Evolutionary conservation across 2,797 vertebrate genomes (phyloP).

Genomic region (Labeo calbasu): DNA sequence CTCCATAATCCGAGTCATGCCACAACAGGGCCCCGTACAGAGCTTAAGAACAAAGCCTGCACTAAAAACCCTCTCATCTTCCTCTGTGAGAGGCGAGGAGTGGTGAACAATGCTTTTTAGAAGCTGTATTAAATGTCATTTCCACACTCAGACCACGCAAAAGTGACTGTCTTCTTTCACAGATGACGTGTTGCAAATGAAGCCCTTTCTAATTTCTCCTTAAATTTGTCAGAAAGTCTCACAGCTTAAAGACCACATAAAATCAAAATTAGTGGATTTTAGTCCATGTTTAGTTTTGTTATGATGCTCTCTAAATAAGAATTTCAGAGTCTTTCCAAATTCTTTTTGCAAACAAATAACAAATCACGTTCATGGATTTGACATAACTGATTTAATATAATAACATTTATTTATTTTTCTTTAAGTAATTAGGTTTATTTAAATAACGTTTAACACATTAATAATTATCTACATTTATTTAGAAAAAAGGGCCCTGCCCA

Average conservation of each 20-base stretch:
- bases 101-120: constrained; percentile 11
- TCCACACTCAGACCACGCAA: constrained; percentile 10
- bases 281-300: neutral
- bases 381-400: neutral
- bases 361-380: neutral
- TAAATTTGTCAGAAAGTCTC: neutral
- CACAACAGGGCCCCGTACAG: constrained; percentile 55
- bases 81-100: constrained; percentile 28
- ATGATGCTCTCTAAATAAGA: neutral
- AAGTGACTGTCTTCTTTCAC: neutral
- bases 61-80: constrained; percentile 53
- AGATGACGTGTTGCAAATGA: neutral
- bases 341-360: too few relatives aligned
- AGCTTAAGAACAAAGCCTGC: constrained; percentile 52
- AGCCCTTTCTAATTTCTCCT: neutral
- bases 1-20: constrained; percentile 61
- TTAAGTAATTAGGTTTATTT: neutral
- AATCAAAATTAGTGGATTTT: neutral
- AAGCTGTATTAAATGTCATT: constrained; percentile 5
- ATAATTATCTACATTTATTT: neutral
- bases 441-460: neutral
- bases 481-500: neutral
- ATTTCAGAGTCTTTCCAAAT: neutral
- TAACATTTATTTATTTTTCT: neutral
- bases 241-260: neutral